phyloP scores from a whole-genome alignment of 2,888 invertebrate genomes.

The Pyrocoelia pectoralis region DNA sequence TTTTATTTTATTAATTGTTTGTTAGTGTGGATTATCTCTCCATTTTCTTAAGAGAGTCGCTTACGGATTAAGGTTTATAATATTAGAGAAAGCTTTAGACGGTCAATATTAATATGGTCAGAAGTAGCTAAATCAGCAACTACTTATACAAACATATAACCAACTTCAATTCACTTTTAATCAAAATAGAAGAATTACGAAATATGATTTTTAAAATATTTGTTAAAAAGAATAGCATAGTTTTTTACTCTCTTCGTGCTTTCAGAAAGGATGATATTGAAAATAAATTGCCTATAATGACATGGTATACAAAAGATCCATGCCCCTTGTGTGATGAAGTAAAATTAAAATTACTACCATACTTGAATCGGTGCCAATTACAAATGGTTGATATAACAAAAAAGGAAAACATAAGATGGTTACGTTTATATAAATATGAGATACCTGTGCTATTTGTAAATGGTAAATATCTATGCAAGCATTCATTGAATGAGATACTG shows the following conservation, averaged over 20 bases:
- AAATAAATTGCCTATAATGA: constrained; percentile 68
- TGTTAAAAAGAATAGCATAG: too few species aligned
- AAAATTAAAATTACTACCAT: constrained; percentile 69
- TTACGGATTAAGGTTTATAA: too few species aligned
- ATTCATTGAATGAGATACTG: constrained; percentile 68
- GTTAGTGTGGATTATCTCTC: too few species aligned
- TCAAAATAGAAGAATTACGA: too few species aligned
- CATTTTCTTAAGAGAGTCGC: too few species aligned
- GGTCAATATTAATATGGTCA: too few species aligned
- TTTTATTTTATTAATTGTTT: too few species aligned
- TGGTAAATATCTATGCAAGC: constrained; percentile 82
- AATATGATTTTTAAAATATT: too few species aligned
- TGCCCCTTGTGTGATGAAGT: constrained; percentile 85
- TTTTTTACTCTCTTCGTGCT: constrained; percentile 15
- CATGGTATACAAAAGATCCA: constrained; percentile 82
- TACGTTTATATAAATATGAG: constrained; percentile 79
- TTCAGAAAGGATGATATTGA: constrained; percentile 59
- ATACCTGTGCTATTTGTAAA: constrained; percentile 90
- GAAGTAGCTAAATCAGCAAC: too few species aligned
- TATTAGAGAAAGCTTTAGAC: too few species aligned
- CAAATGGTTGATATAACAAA: constrained; percentile 80
- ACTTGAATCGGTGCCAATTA: constrained; percentile 69
- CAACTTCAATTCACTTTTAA: too few species aligned
- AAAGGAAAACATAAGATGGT: constrained; percentile 76
- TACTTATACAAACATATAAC: too few species aligned